These are phyloP conservation scores for Ptychobarbus kaznakovi DNA, from an alignment of 2,797 vertebrate genomes.

Conservation along the genomic window DNA sequence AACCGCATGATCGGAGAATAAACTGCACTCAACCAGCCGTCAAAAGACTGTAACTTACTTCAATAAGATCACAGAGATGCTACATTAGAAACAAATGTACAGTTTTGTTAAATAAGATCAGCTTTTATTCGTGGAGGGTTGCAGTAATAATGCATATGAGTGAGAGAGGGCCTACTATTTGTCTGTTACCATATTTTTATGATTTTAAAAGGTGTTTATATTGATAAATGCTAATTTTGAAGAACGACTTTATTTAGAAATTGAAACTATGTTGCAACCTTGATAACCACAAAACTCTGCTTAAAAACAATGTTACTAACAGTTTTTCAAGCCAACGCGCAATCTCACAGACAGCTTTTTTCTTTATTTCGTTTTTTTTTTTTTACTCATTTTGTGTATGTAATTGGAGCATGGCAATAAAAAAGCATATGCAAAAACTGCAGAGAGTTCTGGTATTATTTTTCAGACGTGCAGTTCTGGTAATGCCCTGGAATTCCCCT, in stretches of 20 bases:
- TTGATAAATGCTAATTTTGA: not conserved
- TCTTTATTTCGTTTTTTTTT: constrained; percentile 37
- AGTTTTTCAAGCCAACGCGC: constrained; percentile 56
- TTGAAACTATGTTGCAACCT: not conserved
- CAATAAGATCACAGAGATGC: not conserved
- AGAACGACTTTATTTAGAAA: not conserved
- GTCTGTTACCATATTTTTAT: constrained; percentile 38
- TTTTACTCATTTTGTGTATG: constrained; percentile 66
- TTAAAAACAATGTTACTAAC: constrained; percentile 36
- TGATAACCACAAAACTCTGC: not conserved
- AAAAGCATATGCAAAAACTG: constrained; percentile 56
- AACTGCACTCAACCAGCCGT: constrained; percentile 24
- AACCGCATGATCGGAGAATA: constrained; percentile 50
- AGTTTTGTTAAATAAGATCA: constrained; percentile 17
- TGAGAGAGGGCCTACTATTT: not conserved
- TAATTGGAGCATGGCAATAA: constrained; percentile 58
- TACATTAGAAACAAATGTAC: constrained; percentile 32
- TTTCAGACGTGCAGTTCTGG: not conserved
- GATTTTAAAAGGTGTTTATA: constrained; percentile 27
- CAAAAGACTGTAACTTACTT: constrained; percentile 18
- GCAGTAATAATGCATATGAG: constrained; percentile 17
- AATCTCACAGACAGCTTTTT: constrained; percentile 29
- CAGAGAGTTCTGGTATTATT: not conserved
- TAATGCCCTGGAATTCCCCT: not conserved
- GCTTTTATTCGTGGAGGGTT: not conserved